Evolutionary conservation across 2,113 vertebrate species (phyloP).

Genomic region (Atherinomorus stipes): DNA sequence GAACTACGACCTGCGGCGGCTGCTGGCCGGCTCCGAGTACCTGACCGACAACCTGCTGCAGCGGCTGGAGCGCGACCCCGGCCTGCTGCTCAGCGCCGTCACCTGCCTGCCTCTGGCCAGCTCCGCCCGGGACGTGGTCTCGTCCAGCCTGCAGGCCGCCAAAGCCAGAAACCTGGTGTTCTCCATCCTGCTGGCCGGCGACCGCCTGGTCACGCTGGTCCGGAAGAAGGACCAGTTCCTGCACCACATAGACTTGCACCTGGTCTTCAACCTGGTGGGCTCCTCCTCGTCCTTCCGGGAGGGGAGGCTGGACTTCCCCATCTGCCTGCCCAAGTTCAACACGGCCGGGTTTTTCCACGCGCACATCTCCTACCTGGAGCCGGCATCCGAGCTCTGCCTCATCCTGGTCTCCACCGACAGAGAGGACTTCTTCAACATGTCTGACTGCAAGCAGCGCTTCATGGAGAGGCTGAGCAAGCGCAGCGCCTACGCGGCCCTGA

Average conservation of each 20-base stretch:
- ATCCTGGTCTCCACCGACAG: slow-evolving; percentile 94
- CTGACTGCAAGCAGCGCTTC: slow-evolving; percentile 92
- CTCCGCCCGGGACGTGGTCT: slow-evolving; percentile 86
- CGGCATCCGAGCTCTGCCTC: slow-evolving; percentile 91
- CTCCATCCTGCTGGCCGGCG: slow-evolving; percentile 92
- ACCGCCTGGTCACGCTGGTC: slow-evolving; percentile 92
- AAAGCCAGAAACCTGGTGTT: slow-evolving; percentile 94
- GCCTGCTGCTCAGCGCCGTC: slow-evolving; percentile 92
- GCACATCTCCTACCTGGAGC: slow-evolving; percentile 96
- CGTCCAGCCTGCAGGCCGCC: slow-evolving; percentile 92
- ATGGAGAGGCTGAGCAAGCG: slow-evolving; percentile 92
- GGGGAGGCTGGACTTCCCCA: slow-evolving; percentile 97
- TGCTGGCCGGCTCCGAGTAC: slow-evolving; percentile 94
- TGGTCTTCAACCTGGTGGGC: slow-evolving; percentile 96
- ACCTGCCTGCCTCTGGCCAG: slow-evolving; percentile 91
- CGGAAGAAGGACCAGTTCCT: slow-evolving; percentile 96
- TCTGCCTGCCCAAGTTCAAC: slow-evolving; percentile 98
- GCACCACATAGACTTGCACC: slow-evolving; percentile 96
- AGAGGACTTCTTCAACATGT: slow-evolving; percentile 96
- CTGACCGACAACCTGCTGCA: slow-evolving; percentile 94
- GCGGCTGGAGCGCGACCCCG: slow-evolving; percentile 92
- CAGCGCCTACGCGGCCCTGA: slow-evolving; percentile 85
- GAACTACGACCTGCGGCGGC: slow-evolving; percentile 95
- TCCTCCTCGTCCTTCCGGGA: slow-evolving; percentile 95
- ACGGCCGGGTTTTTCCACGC: slow-evolving; percentile 94